A percentile compares a stretch with the other conserved stretches of the same genome.
phyloP scores from a whole-genome alignment of 2,888 invertebrate species.

The Cancer borealis region DNA sequence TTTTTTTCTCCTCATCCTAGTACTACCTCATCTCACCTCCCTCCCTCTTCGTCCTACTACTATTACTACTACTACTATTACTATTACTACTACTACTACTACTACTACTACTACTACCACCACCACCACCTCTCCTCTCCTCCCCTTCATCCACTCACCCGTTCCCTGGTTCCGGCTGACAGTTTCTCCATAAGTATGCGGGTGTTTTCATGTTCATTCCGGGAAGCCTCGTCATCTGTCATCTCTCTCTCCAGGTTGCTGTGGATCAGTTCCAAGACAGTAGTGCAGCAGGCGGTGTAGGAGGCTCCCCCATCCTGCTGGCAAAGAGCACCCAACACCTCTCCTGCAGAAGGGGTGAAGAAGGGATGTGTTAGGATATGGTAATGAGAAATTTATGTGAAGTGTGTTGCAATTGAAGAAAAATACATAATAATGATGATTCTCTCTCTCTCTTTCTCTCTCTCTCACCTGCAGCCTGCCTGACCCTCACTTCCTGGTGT shows the following conservation, averaged over 20 bases:
- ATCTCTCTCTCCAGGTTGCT: slow-evolving; percentile 72
- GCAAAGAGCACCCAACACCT: slow-evolving; percentile 74
- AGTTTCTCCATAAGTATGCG: slow-evolving; percentile 66
- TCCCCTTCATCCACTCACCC: slow-evolving; percentile 52
- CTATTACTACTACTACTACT: background rate
- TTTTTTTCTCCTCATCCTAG: no score
- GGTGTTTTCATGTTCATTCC: slow-evolving; percentile 64
- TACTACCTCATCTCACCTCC: background rate
- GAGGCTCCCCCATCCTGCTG: slow-evolving; percentile 71
- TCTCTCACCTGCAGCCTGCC: slow-evolving; percentile 74
- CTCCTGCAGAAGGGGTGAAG: slow-evolving; percentile 55
- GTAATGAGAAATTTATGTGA: background rate
- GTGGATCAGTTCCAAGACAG: slow-evolving; percentile 63
- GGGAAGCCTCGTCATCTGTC: slow-evolving; percentile 70
- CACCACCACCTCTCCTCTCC: background rate
- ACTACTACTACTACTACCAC: background rate
- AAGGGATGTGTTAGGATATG: background rate
- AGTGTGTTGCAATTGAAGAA: no score
- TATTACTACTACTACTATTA: background rate
- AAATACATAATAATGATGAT: no score
- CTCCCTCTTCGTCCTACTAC: background rate
- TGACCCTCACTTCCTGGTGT: slow-evolving; percentile 74
- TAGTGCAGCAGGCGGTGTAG: slow-evolving; percentile 50
- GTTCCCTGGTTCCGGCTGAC: slow-evolving; percentile 66
- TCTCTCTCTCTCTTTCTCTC: background rate